A percentile compares a stretch with the other conserved stretches of the same genome.
Conservation (phyloP, 2,888 invertebrate genomes). For the Spisula solida region DNA sequence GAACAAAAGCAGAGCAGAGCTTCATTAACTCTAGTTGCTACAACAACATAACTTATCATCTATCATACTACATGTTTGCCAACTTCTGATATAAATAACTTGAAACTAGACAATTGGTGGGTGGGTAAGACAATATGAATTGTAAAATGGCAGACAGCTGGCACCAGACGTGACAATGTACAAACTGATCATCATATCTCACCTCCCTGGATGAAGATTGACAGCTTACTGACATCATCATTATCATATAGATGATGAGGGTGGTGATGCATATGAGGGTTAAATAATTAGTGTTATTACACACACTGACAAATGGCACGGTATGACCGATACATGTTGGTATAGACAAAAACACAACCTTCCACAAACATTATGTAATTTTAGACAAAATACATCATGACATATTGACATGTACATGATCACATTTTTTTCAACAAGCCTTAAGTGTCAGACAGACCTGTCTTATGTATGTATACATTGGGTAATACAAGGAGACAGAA, state of each 20-base stretch:
- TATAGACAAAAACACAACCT: background rate
- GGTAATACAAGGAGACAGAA: background rate
- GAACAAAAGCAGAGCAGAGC: no score
- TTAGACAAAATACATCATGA: slow-evolving; percentile 1
- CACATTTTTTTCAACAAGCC: background rate
- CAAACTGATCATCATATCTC: background rate
- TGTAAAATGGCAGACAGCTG: background rate
- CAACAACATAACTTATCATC: no score
- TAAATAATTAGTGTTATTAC: slow-evolving; percentile 5
- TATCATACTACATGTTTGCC: background rate
- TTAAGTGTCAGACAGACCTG: slow-evolving; percentile 16
- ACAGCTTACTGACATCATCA: background rate
- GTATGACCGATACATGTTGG: slow-evolving; percentile 9
- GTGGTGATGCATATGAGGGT: background rate
- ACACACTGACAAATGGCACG: background rate
- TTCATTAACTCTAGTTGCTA: no score
- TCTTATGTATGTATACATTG: slow-evolving; percentile 2
- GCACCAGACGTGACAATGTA: background rate
- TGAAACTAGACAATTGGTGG: background rate
- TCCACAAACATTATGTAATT: background rate
- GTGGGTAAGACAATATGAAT: background rate
- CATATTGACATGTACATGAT: slow-evolving; percentile 23
- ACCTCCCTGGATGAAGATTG: background rate
- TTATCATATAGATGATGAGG: background rate
- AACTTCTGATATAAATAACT: no score